Evolutionary conservation across 2,113 vertebrate genomes (phyloP).

Genomic region (Struthio camelus): DNA sequence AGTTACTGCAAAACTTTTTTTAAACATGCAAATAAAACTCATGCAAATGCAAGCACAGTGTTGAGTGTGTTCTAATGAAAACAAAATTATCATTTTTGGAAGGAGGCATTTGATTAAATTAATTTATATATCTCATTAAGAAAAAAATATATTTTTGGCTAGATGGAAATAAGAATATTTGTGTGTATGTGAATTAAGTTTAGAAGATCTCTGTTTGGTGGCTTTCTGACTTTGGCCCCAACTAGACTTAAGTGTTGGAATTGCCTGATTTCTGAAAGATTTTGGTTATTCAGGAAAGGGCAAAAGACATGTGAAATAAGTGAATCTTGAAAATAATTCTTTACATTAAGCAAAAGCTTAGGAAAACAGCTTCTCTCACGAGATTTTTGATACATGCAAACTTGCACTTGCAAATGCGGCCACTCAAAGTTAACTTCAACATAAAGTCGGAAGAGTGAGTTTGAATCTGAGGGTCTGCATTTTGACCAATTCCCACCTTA

Average conservation of each 20-base stretch:
- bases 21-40: neutral
- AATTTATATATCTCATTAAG: neutral
- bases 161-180: neutral
- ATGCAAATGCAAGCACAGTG: neutral
- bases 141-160: neutral
- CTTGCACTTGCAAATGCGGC: accelerated
- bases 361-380: neutral
- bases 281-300: neutral
- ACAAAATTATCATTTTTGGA: neutral
- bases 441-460: neutral
- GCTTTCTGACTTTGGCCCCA: neutral
- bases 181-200: neutral
- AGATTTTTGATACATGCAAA: neutral
- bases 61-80: neutral
- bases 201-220: neutral
- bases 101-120: neutral
- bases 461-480: neutral
- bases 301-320: neutral
- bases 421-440: neutral
- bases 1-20: neutral
- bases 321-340: neutral
- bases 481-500: neutral
- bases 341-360: neutral
- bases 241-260: neutral
- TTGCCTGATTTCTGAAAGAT: neutral